phyloP scores from a whole-genome alignment of 2,888 invertebrate species.

The Tolmerus cingulatus region DNA sequence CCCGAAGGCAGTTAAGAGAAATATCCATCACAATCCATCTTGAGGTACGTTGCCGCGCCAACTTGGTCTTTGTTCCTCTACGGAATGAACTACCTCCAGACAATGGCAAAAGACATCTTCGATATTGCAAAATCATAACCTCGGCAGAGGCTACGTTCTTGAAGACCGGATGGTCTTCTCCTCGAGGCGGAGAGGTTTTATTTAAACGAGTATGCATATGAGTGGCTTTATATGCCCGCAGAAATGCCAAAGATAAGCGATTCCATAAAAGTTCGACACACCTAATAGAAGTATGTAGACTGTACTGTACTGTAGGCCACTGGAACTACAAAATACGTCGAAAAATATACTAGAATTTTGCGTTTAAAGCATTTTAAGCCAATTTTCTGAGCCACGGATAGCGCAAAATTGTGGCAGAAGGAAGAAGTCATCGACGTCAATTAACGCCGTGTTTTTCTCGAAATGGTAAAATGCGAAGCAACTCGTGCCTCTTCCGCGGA shows the following conservation, averaged over 20 bases:
- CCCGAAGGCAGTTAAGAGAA: not conserved
- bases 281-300: not conserved
- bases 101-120: not conserved
- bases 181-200: not conserved
- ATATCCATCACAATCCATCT: constrained; percentile 18
- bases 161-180: not conserved
- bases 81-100: not conserved
- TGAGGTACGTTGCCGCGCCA: not conserved
- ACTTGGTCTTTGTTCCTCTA: not conserved
- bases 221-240: not conserved
- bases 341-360: not conserved
- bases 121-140: not conserved
- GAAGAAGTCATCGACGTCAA: not conserved
- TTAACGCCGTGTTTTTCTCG: not conserved
- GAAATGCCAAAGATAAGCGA: not conserved
- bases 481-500: not conserved
- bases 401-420: not conserved
- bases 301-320: not conserved
- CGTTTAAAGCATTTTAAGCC: not conserved
- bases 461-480: not conserved
- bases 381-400: not conserved
- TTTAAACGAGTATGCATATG: not conserved
- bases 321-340: not conserved
- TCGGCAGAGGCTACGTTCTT: not conserved
- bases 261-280: not conserved